A percentile compares a stretch with the other conserved stretches of the same genome.
Conservation (phyloP, 1,140 invertebrate species). For the Drosophila athabasca region DNA sequence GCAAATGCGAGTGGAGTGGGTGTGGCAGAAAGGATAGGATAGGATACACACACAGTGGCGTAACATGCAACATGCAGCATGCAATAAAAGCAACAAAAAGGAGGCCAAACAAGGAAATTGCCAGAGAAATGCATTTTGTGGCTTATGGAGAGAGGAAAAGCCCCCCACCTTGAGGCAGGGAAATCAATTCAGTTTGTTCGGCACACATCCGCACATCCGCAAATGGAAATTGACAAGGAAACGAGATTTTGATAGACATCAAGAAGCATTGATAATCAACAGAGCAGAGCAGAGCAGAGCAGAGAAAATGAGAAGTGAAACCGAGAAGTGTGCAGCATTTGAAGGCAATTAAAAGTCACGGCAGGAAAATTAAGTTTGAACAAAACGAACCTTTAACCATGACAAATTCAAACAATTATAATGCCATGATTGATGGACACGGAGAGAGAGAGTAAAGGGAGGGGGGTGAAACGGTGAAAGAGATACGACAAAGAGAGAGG, state of each 20-base stretch:
- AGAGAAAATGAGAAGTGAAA: not conserved
- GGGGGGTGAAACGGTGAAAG: too few relatives aligned
- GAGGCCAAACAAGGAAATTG: conserved; percentile 75
- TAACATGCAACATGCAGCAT: conserved; percentile 63
- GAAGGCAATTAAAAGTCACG: conserved; percentile 51
- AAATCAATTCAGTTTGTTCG: conserved; percentile 75
- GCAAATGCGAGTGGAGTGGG: not conserved
- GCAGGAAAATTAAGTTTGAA: conserved; percentile 26
- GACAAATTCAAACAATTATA: conserved; percentile 67
- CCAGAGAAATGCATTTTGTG: conserved; percentile 76
- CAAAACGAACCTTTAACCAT: conserved; percentile 51
- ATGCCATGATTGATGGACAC: conserved; percentile 58
- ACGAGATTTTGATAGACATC: conserved; percentile 18
- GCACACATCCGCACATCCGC: conserved; percentile 60
- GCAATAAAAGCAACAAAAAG: conserved; percentile 36
- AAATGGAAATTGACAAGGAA: conserved; percentile 65
- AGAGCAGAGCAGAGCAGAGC: too few relatives aligned
- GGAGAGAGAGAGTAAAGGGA: not conserved
- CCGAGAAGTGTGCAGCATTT: too few relatives aligned
- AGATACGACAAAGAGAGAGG: not conserved
- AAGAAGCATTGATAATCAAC: not conserved
- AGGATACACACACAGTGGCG: conserved; percentile 6
- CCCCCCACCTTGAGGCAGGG: conserved; percentile 31
- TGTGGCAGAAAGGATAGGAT: not conserved
- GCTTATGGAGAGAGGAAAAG: conserved; percentile 31